Evolutionary conservation across 2,888 invertebrate species (phyloP).

Genomic region (Autographa gamma): DNA sequence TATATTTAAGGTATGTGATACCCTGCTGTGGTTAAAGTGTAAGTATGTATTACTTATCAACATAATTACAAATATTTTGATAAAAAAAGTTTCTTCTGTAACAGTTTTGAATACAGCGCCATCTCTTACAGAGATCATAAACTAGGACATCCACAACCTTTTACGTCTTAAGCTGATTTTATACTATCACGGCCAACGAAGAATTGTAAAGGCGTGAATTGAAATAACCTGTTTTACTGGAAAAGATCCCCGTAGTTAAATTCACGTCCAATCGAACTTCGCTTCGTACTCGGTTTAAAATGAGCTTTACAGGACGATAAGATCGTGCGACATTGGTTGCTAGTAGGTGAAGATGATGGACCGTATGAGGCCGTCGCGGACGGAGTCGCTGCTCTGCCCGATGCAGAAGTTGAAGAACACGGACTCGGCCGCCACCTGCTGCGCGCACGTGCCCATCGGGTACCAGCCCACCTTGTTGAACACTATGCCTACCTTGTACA

Average conservation of each 20-base stretch:
- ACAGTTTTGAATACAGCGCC: not conserved
- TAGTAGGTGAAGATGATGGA: conserved; percentile 92
- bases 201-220: not conserved
- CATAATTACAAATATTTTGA: not conserved
- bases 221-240: not conserved
- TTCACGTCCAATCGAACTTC: not conserved
- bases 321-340: conserved; percentile 42
- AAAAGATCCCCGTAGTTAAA: not conserved
- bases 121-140: not conserved
- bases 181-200: not conserved
- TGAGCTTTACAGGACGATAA: conserved; percentile 40
- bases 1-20: not conserved
- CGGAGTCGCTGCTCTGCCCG: conserved; percentile 91
- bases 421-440: conserved; percentile 91
- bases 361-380: conserved; percentile 93
- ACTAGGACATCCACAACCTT: not conserved
- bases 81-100: not conserved
- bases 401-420: conserved; percentile 94
- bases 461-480: conserved; percentile 95
- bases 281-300: not conserved
- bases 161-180: not conserved
- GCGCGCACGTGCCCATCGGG: conserved; percentile 93
- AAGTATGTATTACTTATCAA: not conserved
- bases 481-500: conserved; percentile 94
- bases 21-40: not conserved